These are phyloP conservation scores for Gastracanthus pulcherrimus DNA, from an alignment of 2,888 invertebrate species.

Conservation along the genomic window DNA sequence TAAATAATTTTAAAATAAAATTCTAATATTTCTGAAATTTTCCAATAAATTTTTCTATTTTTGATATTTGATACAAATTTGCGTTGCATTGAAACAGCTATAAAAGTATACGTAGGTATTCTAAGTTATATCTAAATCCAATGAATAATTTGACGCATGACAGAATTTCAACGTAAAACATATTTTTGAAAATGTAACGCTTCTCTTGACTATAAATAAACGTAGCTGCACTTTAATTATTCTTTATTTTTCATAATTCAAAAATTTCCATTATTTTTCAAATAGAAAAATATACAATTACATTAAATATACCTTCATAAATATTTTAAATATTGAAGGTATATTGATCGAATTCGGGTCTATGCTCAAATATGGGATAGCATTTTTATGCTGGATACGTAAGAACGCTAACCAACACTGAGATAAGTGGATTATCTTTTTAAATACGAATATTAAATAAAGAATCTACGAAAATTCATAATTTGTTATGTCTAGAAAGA, in stretches of 20 bases:
- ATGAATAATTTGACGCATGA: background rate
- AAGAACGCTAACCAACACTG: too few species aligned
- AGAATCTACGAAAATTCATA: too few species aligned
- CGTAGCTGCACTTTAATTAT: background rate
- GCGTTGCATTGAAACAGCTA: background rate
- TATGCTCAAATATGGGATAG: too few species aligned
- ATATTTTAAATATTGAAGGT: too few species aligned
- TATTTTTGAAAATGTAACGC: background rate
- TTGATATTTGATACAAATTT: background rate
- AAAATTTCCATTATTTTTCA: too few species aligned
- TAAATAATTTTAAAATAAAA: background rate
- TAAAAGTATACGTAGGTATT: background rate
- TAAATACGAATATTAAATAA: too few species aligned
- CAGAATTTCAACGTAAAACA: background rate
- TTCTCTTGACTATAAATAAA: background rate
- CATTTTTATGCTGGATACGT: too few species aligned
- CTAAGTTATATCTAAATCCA: background rate
- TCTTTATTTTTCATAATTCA: background rate
- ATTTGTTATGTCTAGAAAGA: too few species aligned
- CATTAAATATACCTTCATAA: too few species aligned
- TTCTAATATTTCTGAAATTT: background rate
- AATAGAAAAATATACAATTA: too few species aligned
- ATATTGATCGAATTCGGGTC: too few species aligned
- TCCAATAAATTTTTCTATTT: background rate
- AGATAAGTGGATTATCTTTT: too few species aligned